Base-by-base conservation (phyloP, 2,888 invertebrate species). In the Cryptocephalus moraei region DNA sequence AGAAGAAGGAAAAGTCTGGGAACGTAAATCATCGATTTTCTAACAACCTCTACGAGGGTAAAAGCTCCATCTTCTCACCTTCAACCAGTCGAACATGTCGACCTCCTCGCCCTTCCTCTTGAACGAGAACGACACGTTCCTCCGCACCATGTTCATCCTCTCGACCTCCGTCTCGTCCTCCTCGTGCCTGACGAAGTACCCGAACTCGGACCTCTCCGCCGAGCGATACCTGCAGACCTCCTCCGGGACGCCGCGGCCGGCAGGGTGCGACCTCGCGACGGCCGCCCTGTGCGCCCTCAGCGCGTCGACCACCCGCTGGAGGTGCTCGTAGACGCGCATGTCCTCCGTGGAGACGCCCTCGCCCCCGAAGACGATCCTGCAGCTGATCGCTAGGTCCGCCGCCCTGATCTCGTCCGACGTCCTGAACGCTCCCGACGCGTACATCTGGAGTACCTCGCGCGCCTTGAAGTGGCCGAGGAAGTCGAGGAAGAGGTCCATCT, bases 331-430 rank as follows among this genome's bases (percentile, higher is more conserved):
- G 11, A 49, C 43, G 22, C 38, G 33, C 34, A 49, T 34, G 38
- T 52, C 48, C 14, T 50, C 47, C 1, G 36, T 13, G 9, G 41
- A 32, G 36, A 54, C 33, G 1, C 45, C 32, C 32, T 54, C 45
- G 11, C 49, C 42, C n/a, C 50, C 11, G 22, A 54, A 52, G 31
- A 54, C 43, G 2, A 54, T 45, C 47, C 52, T 54, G 22, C 43
- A 50, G 32, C 47, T 52, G n/a, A 54, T 52, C 1, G 45, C 39
- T 13, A 47, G 48, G 40, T 54, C 54, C 1, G 45, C 52, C 39
- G 48, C 43, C 48, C 48, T 54, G 13, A 54, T 49, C 45, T 54
- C 52, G 14, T 52, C 52, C 12, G 50, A 49, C 1, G 54, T 50
- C 41, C 48, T 47, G 33, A 54, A 54, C 2, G 46, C 48, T 0